These are phyloP conservation scores for Eupithecia subfuscata DNA, from an alignment of 2,888 invertebrate genomes.

Conservation along the genomic window DNA sequence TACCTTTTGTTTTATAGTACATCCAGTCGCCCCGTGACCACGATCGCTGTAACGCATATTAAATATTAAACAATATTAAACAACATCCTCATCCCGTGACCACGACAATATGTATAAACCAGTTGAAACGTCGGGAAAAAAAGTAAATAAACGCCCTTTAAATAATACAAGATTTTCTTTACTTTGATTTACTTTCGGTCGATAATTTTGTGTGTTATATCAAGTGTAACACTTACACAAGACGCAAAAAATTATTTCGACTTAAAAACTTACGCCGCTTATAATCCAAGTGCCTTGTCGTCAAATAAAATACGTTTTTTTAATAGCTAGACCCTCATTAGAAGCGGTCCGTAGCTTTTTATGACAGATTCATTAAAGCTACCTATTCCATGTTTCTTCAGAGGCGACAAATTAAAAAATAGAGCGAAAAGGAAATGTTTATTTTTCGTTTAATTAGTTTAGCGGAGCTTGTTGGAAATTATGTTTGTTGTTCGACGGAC, in stretches of 20 bases:
- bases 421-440: conserved; percentile 51
- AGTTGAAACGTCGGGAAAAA: too few species aligned
- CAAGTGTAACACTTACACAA: neutral
- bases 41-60: too few species aligned
- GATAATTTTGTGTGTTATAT: neutral
- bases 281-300: conserved; percentile 38
- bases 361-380: conserved; percentile 65
- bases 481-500: conserved; percentile 52
- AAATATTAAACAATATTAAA: too few species aligned
- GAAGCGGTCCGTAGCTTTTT: conserved; percentile 63
- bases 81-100: too few species aligned
- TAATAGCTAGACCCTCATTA: conserved; percentile 66
- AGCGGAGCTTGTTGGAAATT: conserved; percentile 66
- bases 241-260: neutral
- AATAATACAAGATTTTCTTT: too few species aligned
- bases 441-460: conserved; percentile 68
- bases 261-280: conserved; percentile 19
- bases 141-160: too few species aligned
- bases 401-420: conserved; percentile 64
- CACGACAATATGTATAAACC: too few species aligned
- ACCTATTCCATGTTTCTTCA: conserved; percentile 55
- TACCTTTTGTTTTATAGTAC: too few species aligned
- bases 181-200: neutral
- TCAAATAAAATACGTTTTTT: conserved; percentile 59
- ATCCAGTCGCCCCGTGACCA: too few species aligned